Evolutionary conservation across 1,140 invertebrate species (phyloP), one percentile per base, ranked within the genome.

Genomic region (Sitophilus oryzae): DNA sequence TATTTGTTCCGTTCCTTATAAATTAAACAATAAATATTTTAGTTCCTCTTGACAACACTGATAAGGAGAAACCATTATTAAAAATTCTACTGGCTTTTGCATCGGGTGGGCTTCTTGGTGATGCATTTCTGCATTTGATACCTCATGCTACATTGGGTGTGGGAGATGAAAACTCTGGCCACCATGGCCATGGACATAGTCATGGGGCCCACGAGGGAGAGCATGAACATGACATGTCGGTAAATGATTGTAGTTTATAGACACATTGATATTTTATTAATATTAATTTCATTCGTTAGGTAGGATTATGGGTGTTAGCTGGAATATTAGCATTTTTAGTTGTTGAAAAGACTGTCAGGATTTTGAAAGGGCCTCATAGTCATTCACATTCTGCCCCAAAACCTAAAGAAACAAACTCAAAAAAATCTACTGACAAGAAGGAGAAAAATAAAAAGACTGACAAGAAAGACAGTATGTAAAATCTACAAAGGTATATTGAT

Each of bases 121-220:
- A 98, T 79, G 93, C 95, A 3, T 98, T 98, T 75, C 74, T 98
- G 1, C 95, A 98, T 78, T 74, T 98, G 19, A 98, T 98, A 68
- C 95, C 95, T 25, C 94, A 98, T 77, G 92, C 94, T 14, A 78
- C 95, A 1, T 75, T 83, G 34, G 80, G 85, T 5, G 79, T 82
- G 52, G 65, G 66, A n/a, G 76, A 75, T 19, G 70, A 73, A 34
- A 68, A 58, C 18, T 74, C 77, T 40, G 71, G 74, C 20, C 71
- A 76, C 62, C 80, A 84, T 63, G 56, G 68, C 11, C 80, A 86
- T 63, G 60, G 61, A 1, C 76, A 77, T 63, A 57, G 68, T n/a
- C 79, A 86, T 62, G 61, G 62, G 2, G 76, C 85, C 67, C 58
- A 72, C 49, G 42, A 15, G 21, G 20, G 47, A 14, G 66, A 64